Conservation (phyloP, 2,888 invertebrate genomes). For the Lithodes maja region DNA sequence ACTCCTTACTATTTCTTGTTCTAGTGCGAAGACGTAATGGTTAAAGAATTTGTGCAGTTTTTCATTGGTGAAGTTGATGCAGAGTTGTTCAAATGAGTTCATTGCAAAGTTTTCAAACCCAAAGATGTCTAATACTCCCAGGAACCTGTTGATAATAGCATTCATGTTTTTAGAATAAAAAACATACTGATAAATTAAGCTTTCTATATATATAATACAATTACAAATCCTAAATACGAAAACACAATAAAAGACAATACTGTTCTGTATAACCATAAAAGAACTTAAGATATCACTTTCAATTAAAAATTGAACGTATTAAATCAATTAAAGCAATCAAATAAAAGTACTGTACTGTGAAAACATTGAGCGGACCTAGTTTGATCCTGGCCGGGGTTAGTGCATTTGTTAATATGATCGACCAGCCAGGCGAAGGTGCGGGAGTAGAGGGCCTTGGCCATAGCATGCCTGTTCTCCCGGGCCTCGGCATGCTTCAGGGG, state of each 20-base stretch:
- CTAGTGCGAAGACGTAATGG: conserved; percentile 95
- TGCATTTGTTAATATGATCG: conserved; percentile 92
- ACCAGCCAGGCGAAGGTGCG: conserved; percentile 94
- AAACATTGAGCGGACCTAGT: conserved; percentile 47
- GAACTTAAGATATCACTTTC: no score
- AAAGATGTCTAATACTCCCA: conserved; percentile 94
- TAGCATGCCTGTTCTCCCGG: conserved; percentile 92
- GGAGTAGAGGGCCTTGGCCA: conserved; percentile 93
- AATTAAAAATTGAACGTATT: no score
- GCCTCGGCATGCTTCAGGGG: conserved; percentile 85
- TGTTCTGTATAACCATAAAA: no score
- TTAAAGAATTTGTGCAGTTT: conserved; percentile 97
- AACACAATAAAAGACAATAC: not conserved
- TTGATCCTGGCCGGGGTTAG: conserved; percentile 87
- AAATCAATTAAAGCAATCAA: no score
- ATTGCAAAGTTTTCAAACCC: conserved; percentile 93
- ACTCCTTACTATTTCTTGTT: conserved; percentile 90
- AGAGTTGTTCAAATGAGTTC: conserved; percentile 95
- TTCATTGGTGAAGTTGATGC: conserved; percentile 96
- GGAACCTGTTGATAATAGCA: conserved; percentile 77
- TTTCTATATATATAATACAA: not conserved
- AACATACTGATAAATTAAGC: not conserved
- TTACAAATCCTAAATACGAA: not conserved
- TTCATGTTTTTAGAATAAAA: not conserved
- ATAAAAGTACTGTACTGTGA: not conserved